Evolutionary conservation across 2,797 vertebrate species (phyloP).

Genomic region (Catharus ustulatus): DNA sequence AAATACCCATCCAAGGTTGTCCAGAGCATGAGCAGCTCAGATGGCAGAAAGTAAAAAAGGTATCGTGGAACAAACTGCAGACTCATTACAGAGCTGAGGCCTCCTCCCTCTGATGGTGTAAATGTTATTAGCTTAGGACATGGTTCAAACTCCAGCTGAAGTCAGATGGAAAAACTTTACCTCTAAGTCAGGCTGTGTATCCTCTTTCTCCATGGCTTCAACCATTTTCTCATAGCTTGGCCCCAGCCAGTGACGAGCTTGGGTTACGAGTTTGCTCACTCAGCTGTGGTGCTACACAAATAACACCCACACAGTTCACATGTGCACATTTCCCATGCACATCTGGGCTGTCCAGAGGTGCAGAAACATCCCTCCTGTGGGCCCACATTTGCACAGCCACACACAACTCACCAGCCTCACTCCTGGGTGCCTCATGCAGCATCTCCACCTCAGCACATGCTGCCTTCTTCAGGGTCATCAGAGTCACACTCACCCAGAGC

Average conservation of each 20-base stretch:
- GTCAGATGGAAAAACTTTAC: slow-evolving; percentile 49
- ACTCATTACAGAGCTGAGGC: slow-evolving; percentile 22
- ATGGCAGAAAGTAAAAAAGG: slow-evolving; percentile 28
- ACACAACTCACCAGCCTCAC: neutral
- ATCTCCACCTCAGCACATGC: neutral
- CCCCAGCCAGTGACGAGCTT: neutral
- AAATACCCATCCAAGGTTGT: slow-evolving; percentile 22
- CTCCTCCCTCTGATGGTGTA: slow-evolving; percentile 21
- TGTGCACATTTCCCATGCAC: neutral
- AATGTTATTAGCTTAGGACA: slow-evolving; percentile 46
- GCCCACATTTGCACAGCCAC: neutral
- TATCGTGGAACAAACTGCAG: slow-evolving; percentile 11
- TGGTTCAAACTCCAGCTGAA: slow-evolving; percentile 19
- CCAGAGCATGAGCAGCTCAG: slow-evolving; percentile 19
- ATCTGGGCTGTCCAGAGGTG: neutral
- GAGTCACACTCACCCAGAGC: neutral
- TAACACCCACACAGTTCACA: slow-evolving; percentile 54
- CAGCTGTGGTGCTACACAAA: slow-evolving; percentile 10
- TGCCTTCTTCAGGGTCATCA: neutral
- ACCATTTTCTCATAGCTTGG: slow-evolving; percentile 63
- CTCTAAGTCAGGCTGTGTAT: neutral
- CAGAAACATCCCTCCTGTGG: neutral
- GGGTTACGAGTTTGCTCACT: slow-evolving; percentile 41
- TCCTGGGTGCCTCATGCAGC: rapidly evolving
- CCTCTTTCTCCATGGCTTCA: slow-evolving; percentile 49